phyloP scores from a whole-genome alignment of 2,797 vertebrate species.

The Glossophaga mutica region DNA sequence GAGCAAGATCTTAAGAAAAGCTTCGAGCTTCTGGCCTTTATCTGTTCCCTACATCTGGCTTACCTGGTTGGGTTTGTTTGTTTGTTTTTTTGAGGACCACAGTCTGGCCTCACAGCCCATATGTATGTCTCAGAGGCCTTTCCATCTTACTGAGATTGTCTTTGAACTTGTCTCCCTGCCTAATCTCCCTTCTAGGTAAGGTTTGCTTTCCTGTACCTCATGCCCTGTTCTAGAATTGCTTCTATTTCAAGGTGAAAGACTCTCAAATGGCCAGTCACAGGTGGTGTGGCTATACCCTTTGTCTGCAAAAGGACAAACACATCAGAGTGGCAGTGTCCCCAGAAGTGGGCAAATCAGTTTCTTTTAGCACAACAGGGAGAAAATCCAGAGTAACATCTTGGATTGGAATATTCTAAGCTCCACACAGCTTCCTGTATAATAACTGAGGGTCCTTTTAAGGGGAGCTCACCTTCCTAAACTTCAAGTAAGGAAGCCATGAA shows the following conservation, averaged over 20 bases:
- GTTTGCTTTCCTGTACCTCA: not conserved
- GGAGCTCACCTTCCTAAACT: not conserved
- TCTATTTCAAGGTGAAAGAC: not conserved
- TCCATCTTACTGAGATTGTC: not conserved
- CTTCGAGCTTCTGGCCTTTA: too few species aligned
- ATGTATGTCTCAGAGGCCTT: not conserved
- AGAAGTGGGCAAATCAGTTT: not conserved
- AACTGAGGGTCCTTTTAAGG: too few species aligned
- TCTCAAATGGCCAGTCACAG: not conserved
- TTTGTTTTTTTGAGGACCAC: not conserved
- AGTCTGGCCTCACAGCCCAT: not conserved
- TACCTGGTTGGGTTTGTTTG: too few species aligned
- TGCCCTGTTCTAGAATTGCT: not conserved
- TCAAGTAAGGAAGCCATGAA: not conserved
- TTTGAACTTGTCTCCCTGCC: not conserved
- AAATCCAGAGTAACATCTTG: not conserved
- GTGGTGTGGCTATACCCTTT: not conserved
- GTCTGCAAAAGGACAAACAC: not conserved
- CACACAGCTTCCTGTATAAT: too few species aligned
- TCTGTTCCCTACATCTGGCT: too few species aligned
- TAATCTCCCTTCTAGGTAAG: not conserved
- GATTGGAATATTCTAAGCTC: too few species aligned
- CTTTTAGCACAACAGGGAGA: not conserved
- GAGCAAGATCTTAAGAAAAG: too few species aligned
- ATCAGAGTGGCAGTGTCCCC: not conserved